A percentile compares a stretch with the other conserved stretches of the same genome.
These are phyloP conservation scores for Kryptolebias marmoratus DNA, from an alignment of 2,113 vertebrate species.

Conservation along the genomic window DNA sequence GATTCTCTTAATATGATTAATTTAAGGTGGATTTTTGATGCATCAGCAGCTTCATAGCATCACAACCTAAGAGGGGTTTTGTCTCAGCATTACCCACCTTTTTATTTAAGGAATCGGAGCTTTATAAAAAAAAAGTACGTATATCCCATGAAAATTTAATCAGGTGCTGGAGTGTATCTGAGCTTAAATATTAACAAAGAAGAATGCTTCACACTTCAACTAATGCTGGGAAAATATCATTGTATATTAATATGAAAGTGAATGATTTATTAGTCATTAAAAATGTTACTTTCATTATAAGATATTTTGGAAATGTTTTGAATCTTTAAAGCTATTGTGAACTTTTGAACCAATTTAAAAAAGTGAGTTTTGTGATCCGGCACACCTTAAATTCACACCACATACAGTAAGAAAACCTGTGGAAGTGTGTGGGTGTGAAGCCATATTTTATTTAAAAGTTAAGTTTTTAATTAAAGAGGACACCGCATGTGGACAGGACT, in stretches of 20 bases:
- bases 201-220: constrained; percentile 7
- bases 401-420: too few species aligned
- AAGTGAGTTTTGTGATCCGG: background rate
- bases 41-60: constrained; percentile 35
- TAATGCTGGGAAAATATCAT: constrained; percentile 21
- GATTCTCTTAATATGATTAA: constrained; percentile 46
- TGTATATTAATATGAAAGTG: constrained; percentile 48
- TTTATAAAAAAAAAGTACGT: constrained; percentile 34
- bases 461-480: too few species aligned
- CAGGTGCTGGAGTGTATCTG: constrained; percentile 14
- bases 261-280: constrained; percentile 46
- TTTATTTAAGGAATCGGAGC: constrained; percentile 12
- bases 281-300: constrained; percentile 21
- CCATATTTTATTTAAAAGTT: too few species aligned
- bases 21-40: constrained; percentile 34
- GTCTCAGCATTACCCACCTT: constrained; percentile 30
- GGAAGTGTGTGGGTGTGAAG: too few species aligned
- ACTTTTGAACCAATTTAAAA: background rate
- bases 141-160: constrained; percentile 43
- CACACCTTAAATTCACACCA: background rate
- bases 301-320: constrained; percentile 7
- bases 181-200: constrained; percentile 54
- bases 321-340: constrained; percentile 1
- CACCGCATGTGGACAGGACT: too few species aligned
- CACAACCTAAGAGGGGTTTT: constrained; percentile 36